These are phyloP conservation scores for Leucopsar rothschildi DNA, from an alignment of 2,113 vertebrate species.

Conservation along the genomic window DNA sequence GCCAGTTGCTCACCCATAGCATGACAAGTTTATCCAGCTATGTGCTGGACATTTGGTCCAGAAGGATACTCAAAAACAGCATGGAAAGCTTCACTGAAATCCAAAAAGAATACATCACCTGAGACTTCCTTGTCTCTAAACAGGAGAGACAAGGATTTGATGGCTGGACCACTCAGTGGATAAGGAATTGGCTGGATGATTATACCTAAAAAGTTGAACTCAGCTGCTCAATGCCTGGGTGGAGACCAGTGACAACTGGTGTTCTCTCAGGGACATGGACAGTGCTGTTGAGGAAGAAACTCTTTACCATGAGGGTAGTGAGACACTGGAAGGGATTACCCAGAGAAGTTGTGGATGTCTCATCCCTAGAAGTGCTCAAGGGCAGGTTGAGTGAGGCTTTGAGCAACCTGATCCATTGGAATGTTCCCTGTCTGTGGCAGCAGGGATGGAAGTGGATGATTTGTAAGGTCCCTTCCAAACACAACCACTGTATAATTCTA, in stretches of 20 bases:
- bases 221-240: rapidly evolving
- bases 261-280: neutral
- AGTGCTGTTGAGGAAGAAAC: neutral
- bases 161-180: neutral
- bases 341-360: neutral
- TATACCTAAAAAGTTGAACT: neutral
- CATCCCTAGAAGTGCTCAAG: neutral
- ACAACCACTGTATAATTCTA: neutral
- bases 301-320: neutral
- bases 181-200: neutral
- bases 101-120: neutral
- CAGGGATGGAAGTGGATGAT: rapidly evolving
- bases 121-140: neutral
- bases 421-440: neutral
- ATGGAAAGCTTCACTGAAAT: neutral
- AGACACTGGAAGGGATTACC: neutral
- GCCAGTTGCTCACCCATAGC: neutral
- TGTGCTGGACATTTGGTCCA: neutral
- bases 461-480: neutral
- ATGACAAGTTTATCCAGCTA: neutral
- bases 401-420: neutral
- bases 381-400: neutral
- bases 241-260: neutral
- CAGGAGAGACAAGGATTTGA: neutral
- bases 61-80: neutral